Percentiles rank a stretch among this genome's conserved stretches.
Evolutionary conservation across 2,797 vertebrate genomes (phyloP).

Genomic region (Sylvia borin): DNA sequence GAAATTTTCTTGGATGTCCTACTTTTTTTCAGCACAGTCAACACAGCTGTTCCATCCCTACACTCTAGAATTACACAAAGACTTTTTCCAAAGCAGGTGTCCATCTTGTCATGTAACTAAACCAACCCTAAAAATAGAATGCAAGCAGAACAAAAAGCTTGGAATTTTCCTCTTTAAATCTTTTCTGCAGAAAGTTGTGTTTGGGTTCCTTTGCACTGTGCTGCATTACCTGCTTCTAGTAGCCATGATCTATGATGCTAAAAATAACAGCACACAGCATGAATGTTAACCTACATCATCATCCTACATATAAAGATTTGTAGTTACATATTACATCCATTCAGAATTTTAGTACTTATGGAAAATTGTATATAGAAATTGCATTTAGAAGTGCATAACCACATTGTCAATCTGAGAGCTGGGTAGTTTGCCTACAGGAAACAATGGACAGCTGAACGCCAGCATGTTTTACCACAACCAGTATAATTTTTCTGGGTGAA

Average conservation of each 20-base stretch:
- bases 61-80: slow-evolving; percentile 30
- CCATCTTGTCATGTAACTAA: slow-evolving; percentile 27
- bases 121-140: slow-evolving; percentile 26
- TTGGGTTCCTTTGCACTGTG: background rate
- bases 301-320: background rate
- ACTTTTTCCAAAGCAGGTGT: slow-evolving; percentile 51
- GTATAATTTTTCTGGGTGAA: background rate
- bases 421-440: background rate
- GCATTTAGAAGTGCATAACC: background rate
- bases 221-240: background rate
- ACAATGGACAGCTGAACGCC: background rate
- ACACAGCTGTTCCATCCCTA: slow-evolving; percentile 55
- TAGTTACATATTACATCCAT: background rate
- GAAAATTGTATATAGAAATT: background rate
- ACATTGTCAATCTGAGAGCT: background rate
- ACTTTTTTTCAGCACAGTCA: background rate
- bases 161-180: background rate
- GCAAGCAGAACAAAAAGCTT: background rate
- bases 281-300: background rate
- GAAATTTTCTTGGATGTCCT: slow-evolving; percentile 31
- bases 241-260: background rate
- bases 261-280: background rate
- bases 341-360: background rate
- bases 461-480: background rate
- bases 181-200: background rate